Percentiles rank a stretch among this genome's conserved stretches.
Evolutionary conservation across 2,113 vertebrate species (phyloP).

Genomic region (Paracyprichromis sp.): DNA sequence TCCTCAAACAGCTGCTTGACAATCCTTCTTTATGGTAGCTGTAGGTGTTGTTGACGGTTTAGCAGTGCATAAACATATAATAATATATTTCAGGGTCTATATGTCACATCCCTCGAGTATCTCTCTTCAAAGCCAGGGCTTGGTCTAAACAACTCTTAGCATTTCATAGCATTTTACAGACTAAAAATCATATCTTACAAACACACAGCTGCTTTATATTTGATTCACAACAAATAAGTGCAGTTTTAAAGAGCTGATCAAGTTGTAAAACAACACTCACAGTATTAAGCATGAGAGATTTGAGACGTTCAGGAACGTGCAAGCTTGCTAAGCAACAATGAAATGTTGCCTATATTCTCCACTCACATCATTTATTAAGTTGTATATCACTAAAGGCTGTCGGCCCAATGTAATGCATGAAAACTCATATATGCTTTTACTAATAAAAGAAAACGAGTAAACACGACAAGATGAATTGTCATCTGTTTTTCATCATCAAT

Average conservation of each 20-base stretch:
- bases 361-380: neutral
- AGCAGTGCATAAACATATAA: neutral
- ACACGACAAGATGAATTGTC: neutral
- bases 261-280: neutral
- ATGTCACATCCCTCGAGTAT: neutral
- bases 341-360: neutral
- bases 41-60: neutral
- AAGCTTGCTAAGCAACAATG: neutral
- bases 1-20: neutral
- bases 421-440: neutral
- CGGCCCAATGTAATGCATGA: neutral
- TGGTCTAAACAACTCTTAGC: neutral
- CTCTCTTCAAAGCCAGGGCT: neutral
- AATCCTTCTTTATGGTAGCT: neutral
- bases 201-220: neutral
- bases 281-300: neutral
- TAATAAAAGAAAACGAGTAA: neutral
- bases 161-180: neutral
- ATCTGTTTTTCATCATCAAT: constrained; percentile 1
- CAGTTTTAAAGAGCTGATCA: neutral
- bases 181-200: neutral
- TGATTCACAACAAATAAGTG: neutral
- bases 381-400: neutral
- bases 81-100: neutral
- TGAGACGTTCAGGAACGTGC: neutral